Percentiles rank a stretch among this genome's conserved stretches.
Conservation (phyloP, 2,888 invertebrate genomes). For the Oscheius sp. region DNA sequence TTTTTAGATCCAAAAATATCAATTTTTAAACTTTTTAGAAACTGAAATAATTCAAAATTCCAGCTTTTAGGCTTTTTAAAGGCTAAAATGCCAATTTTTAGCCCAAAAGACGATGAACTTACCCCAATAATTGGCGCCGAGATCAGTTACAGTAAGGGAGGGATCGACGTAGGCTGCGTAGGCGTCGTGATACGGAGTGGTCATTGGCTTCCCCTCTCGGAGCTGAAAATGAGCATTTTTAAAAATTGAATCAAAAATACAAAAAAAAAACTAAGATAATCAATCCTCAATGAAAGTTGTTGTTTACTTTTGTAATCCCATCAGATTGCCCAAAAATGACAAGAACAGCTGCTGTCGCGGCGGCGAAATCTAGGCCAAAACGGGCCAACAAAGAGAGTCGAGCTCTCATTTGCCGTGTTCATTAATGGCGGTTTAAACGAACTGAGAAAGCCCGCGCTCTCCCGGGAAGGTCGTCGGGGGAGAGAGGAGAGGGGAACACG, state of each 20-base stretch:
- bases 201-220: constrained; percentile 21
- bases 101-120: not conserved
- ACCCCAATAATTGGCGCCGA: constrained; percentile 30
- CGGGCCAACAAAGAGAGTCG: constrained; percentile 14
- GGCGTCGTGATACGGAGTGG: constrained; percentile 13
- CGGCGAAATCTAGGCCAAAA: not conserved
- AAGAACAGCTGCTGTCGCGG: not conserved
- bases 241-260: not conserved
- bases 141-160: constrained; percentile 13
- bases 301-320: too few relatives aligned
- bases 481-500: constrained; percentile 21
- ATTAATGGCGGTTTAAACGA: constrained; percentile 25
- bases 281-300: too few relatives aligned
- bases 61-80: too few relatives aligned
- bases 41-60: too few relatives aligned
- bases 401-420: constrained; percentile 24
- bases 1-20: too few relatives aligned
- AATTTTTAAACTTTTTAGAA: too few relatives aligned
- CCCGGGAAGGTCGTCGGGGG: too few relatives aligned
- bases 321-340: not conserved
- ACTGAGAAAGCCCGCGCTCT: too few relatives aligned
- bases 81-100: too few relatives aligned
- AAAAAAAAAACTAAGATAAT: too few relatives aligned
- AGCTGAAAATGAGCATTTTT: constrained; percentile 3
- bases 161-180: constrained; percentile 27